phyloP scores from a whole-genome alignment of 2,888 invertebrate species.

The Macropis europaea region DNA sequence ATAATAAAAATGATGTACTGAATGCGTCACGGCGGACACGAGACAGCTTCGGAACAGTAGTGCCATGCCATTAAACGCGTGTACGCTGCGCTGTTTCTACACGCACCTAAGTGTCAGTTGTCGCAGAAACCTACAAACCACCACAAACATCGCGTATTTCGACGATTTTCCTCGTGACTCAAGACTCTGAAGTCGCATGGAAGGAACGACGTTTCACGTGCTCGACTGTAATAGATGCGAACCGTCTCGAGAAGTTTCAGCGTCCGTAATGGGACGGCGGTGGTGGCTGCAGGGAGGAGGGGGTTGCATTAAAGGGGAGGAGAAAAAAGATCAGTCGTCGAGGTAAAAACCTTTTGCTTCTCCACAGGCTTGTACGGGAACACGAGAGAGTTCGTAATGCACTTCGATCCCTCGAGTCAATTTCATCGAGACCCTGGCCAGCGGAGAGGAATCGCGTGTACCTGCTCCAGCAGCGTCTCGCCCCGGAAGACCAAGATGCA shows the following conservation, averaged over 20 bases:
- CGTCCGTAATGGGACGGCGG: too few species aligned
- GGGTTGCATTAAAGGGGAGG: not conserved
- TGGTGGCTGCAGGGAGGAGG: not conserved
- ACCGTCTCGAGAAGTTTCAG: not conserved
- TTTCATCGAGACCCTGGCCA: slow-evolving; percentile 66
- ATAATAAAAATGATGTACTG: too few species aligned
- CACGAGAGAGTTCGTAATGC: slow-evolving; percentile 66
- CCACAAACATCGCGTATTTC: too few species aligned
- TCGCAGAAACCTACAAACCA: too few species aligned
- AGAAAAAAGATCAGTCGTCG: slow-evolving; percentile 13
- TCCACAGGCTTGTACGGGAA: slow-evolving; percentile 65
- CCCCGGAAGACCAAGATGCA: slow-evolving; percentile 63
- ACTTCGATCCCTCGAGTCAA: slow-evolving; percentile 66
- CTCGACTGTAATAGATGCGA: slow-evolving; percentile 8
- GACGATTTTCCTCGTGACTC: too few species aligned
- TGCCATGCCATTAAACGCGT: too few species aligned
- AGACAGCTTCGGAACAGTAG: too few species aligned
- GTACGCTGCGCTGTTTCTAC: too few species aligned
- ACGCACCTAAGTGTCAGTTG: too few species aligned
- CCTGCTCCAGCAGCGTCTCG: slow-evolving; percentile 60
- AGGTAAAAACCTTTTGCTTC: slow-evolving; percentile 50
- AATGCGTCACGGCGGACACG: too few species aligned
- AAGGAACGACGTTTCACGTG: not conserved
- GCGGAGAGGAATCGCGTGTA: slow-evolving; percentile 67
- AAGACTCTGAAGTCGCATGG: too few species aligned